phyloP scores from a whole-genome alignment of 2,888 invertebrate genomes.

The Apamea anceps region DNA sequence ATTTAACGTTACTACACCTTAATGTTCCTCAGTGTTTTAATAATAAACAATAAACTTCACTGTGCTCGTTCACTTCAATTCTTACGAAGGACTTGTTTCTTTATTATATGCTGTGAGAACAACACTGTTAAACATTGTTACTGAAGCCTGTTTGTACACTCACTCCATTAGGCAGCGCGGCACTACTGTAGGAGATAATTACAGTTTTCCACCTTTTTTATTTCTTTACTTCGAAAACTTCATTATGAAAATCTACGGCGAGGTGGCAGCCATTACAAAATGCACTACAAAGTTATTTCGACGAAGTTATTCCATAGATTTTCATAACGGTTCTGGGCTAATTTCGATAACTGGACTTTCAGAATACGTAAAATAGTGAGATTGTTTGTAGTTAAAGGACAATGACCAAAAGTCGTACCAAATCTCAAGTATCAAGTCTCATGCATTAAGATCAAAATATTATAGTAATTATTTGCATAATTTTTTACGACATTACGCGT shows the following conservation, averaged over 20 bases:
- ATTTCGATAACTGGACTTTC: conserved; percentile 14
- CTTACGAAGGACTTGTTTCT: neutral
- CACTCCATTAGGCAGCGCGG: conserved; percentile 6
- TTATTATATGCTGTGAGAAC: neutral
- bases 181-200: conserved; percentile 6
- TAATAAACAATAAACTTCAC: conserved; percentile 22
- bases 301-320: conserved; percentile 57
- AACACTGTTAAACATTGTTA: neutral
- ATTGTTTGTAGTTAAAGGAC: neutral
- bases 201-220: neutral
- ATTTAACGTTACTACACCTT: conserved; percentile 10
- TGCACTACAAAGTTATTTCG: conserved; percentile 10
- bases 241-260: conserved; percentile 24
- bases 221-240: conserved; percentile 15
- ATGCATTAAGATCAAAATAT: too few relatives aligned
- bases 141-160: conserved; percentile 15
- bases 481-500: too few relatives aligned
- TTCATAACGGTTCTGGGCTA: conserved; percentile 49
- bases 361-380: conserved; percentile 18
- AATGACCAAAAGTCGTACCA: too few relatives aligned
- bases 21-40: conserved; percentile 12
- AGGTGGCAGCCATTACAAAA: conserved; percentile 25
- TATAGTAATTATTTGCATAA: too few relatives aligned
- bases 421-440: too few relatives aligned
- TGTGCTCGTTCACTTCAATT: conserved; percentile 9